These are phyloP conservation scores for Pandemis corylana DNA, from an alignment of 2,888 invertebrate species.

Conservation along the genomic window DNA sequence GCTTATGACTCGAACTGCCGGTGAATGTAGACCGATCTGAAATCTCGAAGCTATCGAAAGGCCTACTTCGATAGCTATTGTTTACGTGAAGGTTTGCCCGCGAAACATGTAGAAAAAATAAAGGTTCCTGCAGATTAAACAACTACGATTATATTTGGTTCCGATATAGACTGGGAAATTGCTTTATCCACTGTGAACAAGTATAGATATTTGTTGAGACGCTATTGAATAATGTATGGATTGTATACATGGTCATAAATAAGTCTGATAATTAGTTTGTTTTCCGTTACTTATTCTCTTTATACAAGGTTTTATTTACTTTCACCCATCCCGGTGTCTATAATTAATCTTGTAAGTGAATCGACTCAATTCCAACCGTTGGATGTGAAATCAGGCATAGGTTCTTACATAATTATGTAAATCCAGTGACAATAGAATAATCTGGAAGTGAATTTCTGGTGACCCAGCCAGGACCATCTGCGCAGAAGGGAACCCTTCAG, in stretches of 20 bases:
- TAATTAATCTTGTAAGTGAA: too few species aligned
- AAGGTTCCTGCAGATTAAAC: constrained; percentile 35
- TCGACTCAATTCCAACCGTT: too few species aligned
- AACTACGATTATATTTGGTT: constrained; percentile 21
- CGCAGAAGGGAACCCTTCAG: too few species aligned
- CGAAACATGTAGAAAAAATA: constrained; percentile 34
- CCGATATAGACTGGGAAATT: background rate
- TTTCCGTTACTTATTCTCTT: background rate
- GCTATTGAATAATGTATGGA: background rate
- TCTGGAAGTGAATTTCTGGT: too few species aligned
- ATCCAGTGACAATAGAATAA: too few species aligned
- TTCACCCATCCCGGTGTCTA: too few species aligned
- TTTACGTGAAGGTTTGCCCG: constrained; percentile 53
- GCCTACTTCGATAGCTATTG: constrained; percentile 61
- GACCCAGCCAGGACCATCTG: too few species aligned
- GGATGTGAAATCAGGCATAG: too few species aligned
- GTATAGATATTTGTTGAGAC: background rate
- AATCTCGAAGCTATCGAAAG: constrained; percentile 56
- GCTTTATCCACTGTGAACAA: background rate
- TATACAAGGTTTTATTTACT: too few species aligned
- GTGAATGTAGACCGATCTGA: constrained; percentile 56
- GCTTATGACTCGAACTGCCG: constrained; percentile 39
- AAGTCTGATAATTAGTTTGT: background rate
- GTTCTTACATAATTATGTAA: too few species aligned
- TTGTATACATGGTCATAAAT: background rate